Percentiles rank a stretch among this genome's conserved stretches.
These are phyloP conservation scores for Heliothis peltigera DNA, from an alignment of 2,888 invertebrate genomes.

Conservation along the genomic window DNA sequence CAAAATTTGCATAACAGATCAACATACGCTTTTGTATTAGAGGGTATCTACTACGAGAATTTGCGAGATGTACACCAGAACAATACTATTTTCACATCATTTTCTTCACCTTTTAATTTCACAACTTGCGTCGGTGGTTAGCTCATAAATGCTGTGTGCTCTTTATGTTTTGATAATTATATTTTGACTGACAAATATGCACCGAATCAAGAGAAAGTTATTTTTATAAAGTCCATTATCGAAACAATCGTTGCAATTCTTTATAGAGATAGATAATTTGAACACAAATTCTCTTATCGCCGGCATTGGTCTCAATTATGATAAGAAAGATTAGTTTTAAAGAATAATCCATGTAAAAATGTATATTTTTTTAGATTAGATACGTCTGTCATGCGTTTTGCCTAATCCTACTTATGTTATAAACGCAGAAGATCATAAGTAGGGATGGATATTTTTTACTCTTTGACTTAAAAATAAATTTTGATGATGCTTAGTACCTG, in stretches of 20 bases:
- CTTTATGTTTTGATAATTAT: not conserved
- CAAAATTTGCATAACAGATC: too few relatives aligned
- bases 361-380: not conserved
- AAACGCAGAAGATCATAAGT: too few relatives aligned
- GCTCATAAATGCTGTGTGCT: not conserved
- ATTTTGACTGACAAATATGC: not conserved
- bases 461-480: too few relatives aligned
- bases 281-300: not conserved
- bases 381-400: not conserved
- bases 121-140: too few relatives aligned
- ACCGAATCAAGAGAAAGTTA: not conserved
- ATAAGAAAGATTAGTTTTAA: constrained; percentile 3
- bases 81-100: too few relatives aligned
- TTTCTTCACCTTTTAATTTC: too few relatives aligned
- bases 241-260: not conserved
- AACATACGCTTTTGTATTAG: too few relatives aligned
- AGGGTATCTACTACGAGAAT: too few relatives aligned
- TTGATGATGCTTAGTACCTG: too few relatives aligned
- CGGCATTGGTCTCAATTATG: not conserved
- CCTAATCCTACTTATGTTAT: too few relatives aligned
- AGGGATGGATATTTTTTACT: too few relatives aligned
- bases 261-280: constrained; percentile 5
- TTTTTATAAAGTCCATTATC: not conserved
- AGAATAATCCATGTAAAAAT: not conserved
- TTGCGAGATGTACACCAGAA: too few relatives aligned